Conservation (phyloP, 2,888 invertebrate species). For the Drosophila nigritarsus region DNA sequence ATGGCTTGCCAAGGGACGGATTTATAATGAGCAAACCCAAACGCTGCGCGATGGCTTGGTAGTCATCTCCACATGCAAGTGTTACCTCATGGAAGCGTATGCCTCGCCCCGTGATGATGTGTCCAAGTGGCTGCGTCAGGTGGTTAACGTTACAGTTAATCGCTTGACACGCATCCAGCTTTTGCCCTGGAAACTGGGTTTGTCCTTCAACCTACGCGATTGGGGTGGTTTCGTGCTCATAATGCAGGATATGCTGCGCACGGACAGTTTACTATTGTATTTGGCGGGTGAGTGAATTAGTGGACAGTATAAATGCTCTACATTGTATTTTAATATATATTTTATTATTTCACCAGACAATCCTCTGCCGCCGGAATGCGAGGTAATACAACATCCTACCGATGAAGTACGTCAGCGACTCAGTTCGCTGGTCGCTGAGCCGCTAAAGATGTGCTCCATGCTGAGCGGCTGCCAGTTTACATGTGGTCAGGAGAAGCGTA, state of each 20-base stretch:
- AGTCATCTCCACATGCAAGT: slow-evolving; percentile 86
- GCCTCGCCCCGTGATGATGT: slow-evolving; percentile 86
- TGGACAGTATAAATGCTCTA: neutral
- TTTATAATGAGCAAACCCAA: slow-evolving; percentile 84
- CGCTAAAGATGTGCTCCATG: slow-evolving; percentile 85
- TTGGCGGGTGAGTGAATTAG: slow-evolving; percentile 84
- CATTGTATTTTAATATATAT: neutral
- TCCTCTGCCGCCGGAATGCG: slow-evolving; percentile 84
- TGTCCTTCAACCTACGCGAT: slow-evolving; percentile 85
- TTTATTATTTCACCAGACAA: slow-evolving; percentile 25
- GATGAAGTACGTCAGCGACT: slow-evolving; percentile 82
- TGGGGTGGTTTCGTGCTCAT: slow-evolving; percentile 84
- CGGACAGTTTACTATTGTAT: slow-evolving; percentile 86
- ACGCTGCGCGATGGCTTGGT: slow-evolving; percentile 85
- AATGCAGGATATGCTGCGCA: slow-evolving; percentile 86
- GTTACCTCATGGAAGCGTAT: slow-evolving; percentile 86
- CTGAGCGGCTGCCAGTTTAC: slow-evolving; percentile 84
- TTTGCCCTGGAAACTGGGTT: slow-evolving; percentile 87
- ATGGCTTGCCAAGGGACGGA: slow-evolving; percentile 86
- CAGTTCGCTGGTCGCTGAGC: slow-evolving; percentile 69
- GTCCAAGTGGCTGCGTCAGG: slow-evolving; percentile 86
- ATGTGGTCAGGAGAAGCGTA: slow-evolving; percentile 76
- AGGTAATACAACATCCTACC: slow-evolving; percentile 82
- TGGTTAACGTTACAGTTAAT: slow-evolving; percentile 85
- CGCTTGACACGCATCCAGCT: slow-evolving; percentile 85